phyloP scores from a whole-genome alignment of 2,888 invertebrate species.

The Coelogynopora nodosa region DNA sequence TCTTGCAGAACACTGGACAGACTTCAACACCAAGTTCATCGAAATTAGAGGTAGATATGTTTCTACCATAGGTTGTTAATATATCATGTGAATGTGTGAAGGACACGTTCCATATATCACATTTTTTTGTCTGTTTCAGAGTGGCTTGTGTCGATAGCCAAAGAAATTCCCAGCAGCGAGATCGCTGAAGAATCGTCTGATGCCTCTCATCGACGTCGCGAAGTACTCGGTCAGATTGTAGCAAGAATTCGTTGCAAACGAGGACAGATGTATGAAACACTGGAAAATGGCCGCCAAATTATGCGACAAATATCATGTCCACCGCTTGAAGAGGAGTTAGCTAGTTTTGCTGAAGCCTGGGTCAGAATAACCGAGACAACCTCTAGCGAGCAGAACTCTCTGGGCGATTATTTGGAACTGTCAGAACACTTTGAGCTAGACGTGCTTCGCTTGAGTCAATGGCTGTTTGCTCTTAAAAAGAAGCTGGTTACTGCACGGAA shows the following conservation, averaged over 20 bases:
- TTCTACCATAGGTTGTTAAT: not conserved
- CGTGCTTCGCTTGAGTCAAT: not conserved
- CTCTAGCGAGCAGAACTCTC: not conserved
- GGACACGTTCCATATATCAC: not conserved
- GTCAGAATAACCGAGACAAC: not conserved
- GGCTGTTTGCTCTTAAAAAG: not conserved
- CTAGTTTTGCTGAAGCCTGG: conserved; percentile 6
- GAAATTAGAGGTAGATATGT: not conserved
- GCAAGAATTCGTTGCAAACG: not conserved
- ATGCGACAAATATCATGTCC: not conserved
- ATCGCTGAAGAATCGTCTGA: not conserved
- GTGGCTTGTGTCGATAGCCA: conserved; percentile 17
- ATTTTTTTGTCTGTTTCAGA: not conserved
- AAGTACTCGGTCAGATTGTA: not conserved
- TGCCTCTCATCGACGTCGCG: not conserved
- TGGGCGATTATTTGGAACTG: not conserved
- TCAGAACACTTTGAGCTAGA: conserved; percentile 17
- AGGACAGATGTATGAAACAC: not conserved
- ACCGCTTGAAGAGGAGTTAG: not conserved
- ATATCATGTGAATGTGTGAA: no score
- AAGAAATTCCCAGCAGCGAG: not conserved
- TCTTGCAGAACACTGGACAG: not conserved
- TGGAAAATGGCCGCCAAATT: conserved; percentile 16
- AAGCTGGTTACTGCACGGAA: not conserved
- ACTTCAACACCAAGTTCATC: not conserved